These are phyloP conservation scores for Orientallactaga sibirica DNA, from an alignment of 2,797 vertebrate genomes.

Conservation along the genomic window DNA sequence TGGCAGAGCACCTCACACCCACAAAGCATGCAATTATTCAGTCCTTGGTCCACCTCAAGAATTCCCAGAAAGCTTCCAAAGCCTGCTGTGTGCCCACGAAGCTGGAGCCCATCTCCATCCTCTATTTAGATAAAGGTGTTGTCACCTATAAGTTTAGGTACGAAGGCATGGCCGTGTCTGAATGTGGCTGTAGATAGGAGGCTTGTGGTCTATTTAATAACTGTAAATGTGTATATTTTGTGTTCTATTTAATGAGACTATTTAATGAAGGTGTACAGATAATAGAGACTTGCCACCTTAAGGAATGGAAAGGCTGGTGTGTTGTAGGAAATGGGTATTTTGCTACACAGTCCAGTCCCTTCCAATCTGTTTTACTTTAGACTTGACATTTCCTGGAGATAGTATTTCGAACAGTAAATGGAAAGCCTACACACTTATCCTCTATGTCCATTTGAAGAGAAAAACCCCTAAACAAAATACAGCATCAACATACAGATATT, in stretches of 20 bases:
- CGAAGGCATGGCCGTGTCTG: constrained; percentile 98
- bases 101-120: constrained; percentile 97
- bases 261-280: constrained; percentile 91
- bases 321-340: constrained; percentile 83
- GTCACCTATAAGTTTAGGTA: constrained; percentile 99
- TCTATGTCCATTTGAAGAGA: constrained; percentile 6
- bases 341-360: constrained; percentile 76
- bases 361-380: constrained; percentile 41
- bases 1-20: constrained; percentile 96
- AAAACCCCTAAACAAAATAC: constrained; percentile 35
- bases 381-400: constrained; percentile 49
- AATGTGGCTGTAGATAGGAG: constrained; percentile 99
- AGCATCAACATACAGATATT: neutral
- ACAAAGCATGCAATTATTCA: constrained; percentile 99
- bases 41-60: constrained; percentile 95
- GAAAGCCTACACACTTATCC: neutral
- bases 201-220: constrained; percentile 86
- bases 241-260: constrained; percentile 90
- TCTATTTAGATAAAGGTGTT: constrained; percentile 97
- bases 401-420: constrained; percentile 24
- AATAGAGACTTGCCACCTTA: constrained; percentile 79
- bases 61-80: constrained; percentile 94
- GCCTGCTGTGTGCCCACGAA: constrained; percentile 99
- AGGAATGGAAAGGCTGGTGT: constrained; percentile 70
- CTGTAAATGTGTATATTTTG: constrained; percentile 93